A percentile compares a stretch with the other conserved stretches of the same genome.
Evolutionary conservation across 2,797 vertebrate species (phyloP).

Genomic region (Xenentodon cancila): DNA sequence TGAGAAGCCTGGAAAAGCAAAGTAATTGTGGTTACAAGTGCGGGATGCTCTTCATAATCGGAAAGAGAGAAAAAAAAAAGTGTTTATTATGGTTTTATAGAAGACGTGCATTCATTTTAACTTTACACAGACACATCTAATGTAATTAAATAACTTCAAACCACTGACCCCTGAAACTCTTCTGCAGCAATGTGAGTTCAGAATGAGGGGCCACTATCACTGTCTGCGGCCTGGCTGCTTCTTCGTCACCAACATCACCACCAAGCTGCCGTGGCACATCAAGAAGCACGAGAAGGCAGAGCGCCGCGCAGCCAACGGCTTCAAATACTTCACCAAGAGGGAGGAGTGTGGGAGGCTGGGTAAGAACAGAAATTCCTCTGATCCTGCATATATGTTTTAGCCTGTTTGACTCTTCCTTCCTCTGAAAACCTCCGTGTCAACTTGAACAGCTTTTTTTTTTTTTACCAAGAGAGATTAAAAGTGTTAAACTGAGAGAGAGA

Average conservation of each 20-base stretch:
- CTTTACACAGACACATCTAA: too few relatives aligned
- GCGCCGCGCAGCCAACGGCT: slow-evolving; percentile 95
- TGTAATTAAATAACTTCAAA: too few relatives aligned
- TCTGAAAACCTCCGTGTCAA: slow-evolving; percentile 3
- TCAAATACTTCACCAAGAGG: slow-evolving; percentile 98
- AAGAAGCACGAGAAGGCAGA: slow-evolving; percentile 99
- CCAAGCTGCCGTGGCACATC: slow-evolving; percentile 98
- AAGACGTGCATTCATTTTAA: too few relatives aligned
- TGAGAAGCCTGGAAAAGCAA: slow-evolving; percentile 40
- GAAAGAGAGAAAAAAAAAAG: slow-evolving; percentile 21
- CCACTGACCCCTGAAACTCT: slow-evolving; percentile 1
- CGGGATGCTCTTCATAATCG: slow-evolving; percentile 35
- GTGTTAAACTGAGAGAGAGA: slow-evolving; percentile 55
- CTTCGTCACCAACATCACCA: slow-evolving; percentile 99
- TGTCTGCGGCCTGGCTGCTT: slow-evolving; percentile 94
- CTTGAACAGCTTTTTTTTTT: slow-evolving; percentile 27
- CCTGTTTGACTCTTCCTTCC: neutral
- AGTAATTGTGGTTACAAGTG: slow-evolving; percentile 38
- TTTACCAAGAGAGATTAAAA: slow-evolving; percentile 45
- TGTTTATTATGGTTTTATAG: slow-evolving; percentile 26
- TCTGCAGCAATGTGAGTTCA: slow-evolving; percentile 95
- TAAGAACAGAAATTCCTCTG: slow-evolving; percentile 65
- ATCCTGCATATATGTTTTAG: slow-evolving; percentile 2
- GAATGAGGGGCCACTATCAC: slow-evolving; percentile 99
- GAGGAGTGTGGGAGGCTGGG: slow-evolving; percentile 97